Base-by-base conservation (phyloP, 2,113 vertebrate genomes). In the Leptobrachium leishanense region DNA sequence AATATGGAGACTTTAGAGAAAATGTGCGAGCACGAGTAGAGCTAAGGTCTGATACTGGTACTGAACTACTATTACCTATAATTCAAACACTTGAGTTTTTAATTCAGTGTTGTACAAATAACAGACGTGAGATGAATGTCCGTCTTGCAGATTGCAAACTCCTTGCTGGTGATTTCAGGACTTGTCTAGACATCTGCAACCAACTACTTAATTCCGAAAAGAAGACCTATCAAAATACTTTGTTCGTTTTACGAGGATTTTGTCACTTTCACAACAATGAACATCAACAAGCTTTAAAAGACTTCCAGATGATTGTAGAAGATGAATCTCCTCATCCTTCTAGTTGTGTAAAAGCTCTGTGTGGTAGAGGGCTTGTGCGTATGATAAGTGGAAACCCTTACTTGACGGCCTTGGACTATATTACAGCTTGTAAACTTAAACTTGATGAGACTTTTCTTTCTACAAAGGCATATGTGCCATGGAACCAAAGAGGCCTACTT, bases 401-500 rank as follows among this genome's bases (percentile, higher is more conserved):
- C 82, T 87, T 98, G 84, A 91, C 96, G 0, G 91, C 93, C 4
- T 85, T 98, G 70, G 97, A 99, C 88, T 99, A 96, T 12, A 88
- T 96, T 84, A 99, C 97, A 0, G 95, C 97, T 31, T 95, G 93
- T 84, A 84, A 88, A 67, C 77, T 99, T 62, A 92, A 92, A 69
- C 87, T 90, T 7, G 94, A 95, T 2, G 96, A 98, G 80, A 88
- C 94, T 0, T 88, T 92, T 31, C 86, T 98, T 66, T 90, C 92
- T 0, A 86, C 96, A 76, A 96, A 97, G 82, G 93, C 96, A 83
- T 92, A 94, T 0, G 91, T 99, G 82, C 97, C 97, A 0, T 98
- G 97, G 97, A 99, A 99, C 89, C 94, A 90, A 73, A 88, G 97
- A 12, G 95, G 97, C 0, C 89, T 98, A 83, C 91, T 99, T 76